These are phyloP conservation scores for Apamea epomidion DNA, from an alignment of 2,888 invertebrate species.

Conservation along the genomic window DNA sequence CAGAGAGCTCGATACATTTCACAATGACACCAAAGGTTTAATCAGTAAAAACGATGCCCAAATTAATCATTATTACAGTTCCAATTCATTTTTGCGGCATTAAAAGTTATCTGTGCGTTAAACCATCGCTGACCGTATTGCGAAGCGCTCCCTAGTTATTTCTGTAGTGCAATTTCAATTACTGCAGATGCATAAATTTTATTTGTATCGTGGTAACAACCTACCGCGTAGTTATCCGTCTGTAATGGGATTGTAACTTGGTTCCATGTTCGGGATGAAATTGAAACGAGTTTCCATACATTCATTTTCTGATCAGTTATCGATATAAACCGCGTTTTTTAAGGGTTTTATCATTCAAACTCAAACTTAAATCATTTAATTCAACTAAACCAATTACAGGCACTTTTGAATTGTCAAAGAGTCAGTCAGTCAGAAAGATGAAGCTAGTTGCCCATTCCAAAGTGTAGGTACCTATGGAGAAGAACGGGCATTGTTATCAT, in stretches of 20 bases:
- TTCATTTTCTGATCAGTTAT: conserved; percentile 2
- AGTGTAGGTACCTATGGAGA: too few species aligned
- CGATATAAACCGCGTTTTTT: not conserved
- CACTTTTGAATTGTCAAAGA: too few species aligned
- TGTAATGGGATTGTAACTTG: conserved; percentile 55
- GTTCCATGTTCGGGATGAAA: conserved; percentile 48
- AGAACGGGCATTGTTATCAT: too few species aligned
- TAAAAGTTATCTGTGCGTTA: conserved; percentile 53
- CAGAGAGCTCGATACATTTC: conserved; percentile 21
- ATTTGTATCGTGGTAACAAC: conserved; percentile 62
- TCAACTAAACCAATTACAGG: too few species aligned
- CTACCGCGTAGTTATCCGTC: conserved; percentile 52
- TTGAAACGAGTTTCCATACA: conserved; percentile 49
- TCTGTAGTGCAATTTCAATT: conserved; percentile 67
- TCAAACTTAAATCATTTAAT: too few species aligned
- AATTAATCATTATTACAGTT: conserved; percentile 53
- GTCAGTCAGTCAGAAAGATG: too few species aligned
- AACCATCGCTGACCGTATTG: conserved; percentile 54
- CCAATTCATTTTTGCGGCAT: conserved; percentile 46
- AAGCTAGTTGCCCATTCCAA: too few species aligned
- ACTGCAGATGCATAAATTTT: conserved; percentile 68
- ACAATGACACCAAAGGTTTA: conserved; percentile 35
- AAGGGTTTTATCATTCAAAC: not conserved
- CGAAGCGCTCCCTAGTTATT: conserved; percentile 58
- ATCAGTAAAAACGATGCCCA: conserved; percentile 30